Conservation (phyloP, 2,888 invertebrate species). For the Clivina fossor region DNA sequence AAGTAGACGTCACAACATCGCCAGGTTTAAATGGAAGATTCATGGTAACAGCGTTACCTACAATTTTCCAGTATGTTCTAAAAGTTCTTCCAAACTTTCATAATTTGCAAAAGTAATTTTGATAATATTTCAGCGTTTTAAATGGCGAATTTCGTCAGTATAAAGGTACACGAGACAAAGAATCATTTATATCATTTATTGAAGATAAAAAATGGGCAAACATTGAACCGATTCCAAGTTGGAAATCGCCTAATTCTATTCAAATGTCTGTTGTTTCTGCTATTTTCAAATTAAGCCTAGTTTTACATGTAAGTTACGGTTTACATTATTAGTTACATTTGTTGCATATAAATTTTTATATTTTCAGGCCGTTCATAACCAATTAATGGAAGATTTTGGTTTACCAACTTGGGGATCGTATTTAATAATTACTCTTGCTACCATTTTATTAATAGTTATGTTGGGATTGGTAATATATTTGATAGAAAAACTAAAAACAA, state of each 20-base stretch:
- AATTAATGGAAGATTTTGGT: constrained; percentile 87
- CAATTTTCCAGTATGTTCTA: constrained; percentile 89
- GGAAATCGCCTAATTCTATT: constrained; percentile 89
- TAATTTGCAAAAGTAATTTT: background rate
- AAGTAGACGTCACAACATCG: constrained; percentile 91
- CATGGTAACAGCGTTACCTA: constrained; percentile 96
- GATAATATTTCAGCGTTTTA: constrained; percentile 72
- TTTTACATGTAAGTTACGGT: constrained; percentile 83
- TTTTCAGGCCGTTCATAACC: constrained; percentile 78
- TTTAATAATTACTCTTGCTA: constrained; percentile 90
- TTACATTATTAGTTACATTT: constrained; percentile 6
- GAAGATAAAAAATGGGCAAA: constrained; percentile 85
- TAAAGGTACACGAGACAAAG: constrained; percentile 84
- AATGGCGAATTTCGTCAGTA: constrained; percentile 95
- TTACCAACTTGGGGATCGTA: constrained; percentile 95
- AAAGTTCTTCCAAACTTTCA: constrained; percentile 1
- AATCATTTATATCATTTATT: constrained; percentile 82
- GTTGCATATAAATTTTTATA: constrained; percentile 32
- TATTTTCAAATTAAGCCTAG: constrained; percentile 94
- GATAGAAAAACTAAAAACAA: too few species aligned
- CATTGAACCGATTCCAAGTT: constrained; percentile 82
- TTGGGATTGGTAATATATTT: constrained; percentile 77
- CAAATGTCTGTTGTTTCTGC: constrained; percentile 93
- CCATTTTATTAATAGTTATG: constrained; percentile 87
- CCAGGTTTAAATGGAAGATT: constrained; percentile 96